Base-by-base conservation (phyloP, 2,888 invertebrate genomes). In the Pollenia angustigena region DNA sequence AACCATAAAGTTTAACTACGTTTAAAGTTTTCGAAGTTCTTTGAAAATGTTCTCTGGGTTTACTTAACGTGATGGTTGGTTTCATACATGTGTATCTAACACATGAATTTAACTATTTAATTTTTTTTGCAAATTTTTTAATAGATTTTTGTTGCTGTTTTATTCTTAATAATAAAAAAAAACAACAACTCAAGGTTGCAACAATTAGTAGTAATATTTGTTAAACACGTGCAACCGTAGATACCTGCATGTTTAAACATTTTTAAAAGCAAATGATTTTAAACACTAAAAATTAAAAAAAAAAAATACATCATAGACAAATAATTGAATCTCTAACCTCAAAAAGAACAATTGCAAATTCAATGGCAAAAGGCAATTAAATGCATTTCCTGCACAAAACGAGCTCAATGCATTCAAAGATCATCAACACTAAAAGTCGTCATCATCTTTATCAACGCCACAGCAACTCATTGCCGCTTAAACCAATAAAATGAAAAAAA, bases 371-470 rank as follows among this genome's bases (percentile, higher is more conserved):
- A 84, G 32, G 75, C 82, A 85, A 85, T 82, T 85, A 85, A 69
- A 81, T 82, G 78, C 82, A 82, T 85, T 85, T 85, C 85, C 82
- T 85, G 85, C 69, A 74, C 69, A 60, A 85, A 82, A 79, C 50
- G 68, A 85, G 71, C 76, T 79, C 78, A 79, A 79, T 54, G 68
- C 46, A 71, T 71, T 76, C 58, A 52, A 18, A 69, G 64, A 71
- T 78, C 56, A 78, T 72, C 78, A 82, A 50, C 60, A 68, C 32
- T 60, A 18, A 32, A 12, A 52, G 23, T 60, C 81, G 56, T 62
- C 79, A 80, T 60, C 60, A 58, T 46, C 18, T 56, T 16, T 32
- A 60, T 46, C 50, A 58, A 48, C 46, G 16, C 14, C 32, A 14
- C 64, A 52, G 12, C 58, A 42, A 60, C 14, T 71, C 44, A 52